Conservation (phyloP, 2,888 invertebrate genomes). For the Gibbula magus region DNA sequence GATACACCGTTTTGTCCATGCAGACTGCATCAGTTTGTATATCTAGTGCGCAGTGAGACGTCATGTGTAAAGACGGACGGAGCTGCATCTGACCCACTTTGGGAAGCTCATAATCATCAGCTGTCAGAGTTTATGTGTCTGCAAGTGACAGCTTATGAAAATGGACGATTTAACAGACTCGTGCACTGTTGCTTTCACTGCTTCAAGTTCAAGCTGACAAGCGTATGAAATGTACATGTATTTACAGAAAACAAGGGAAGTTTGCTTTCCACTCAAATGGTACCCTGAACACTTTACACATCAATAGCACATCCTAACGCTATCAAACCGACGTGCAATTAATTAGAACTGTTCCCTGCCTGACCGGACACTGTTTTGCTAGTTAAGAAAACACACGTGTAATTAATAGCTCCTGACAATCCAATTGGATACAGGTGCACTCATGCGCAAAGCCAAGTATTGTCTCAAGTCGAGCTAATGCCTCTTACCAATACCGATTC, state of each 20-base stretch:
- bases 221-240: neutral
- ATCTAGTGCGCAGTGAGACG: too few relatives aligned
- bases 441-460: neutral
- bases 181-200: neutral
- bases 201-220: neutral
- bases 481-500: slow-evolving; percentile 1
- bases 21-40: too few relatives aligned
- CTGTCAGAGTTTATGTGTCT: slow-evolving; percentile 7
- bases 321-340: neutral
- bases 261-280: neutral
- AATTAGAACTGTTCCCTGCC: neutral
- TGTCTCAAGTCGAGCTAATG: neutral
- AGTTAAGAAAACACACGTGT: slow-evolving; percentile 1
- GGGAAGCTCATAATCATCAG: neutral
- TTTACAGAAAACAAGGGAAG: neutral
- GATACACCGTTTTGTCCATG: too few relatives aligned
- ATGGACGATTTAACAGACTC: neutral
- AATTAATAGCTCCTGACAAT: neutral
- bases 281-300: neutral
- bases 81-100: too few relatives aligned
- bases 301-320: neutral
- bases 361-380: neutral
- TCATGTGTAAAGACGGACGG: too few relatives aligned
- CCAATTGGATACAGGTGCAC: neutral
- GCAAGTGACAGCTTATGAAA: neutral